Base-by-base conservation (phyloP, 1,140 invertebrate species). In the Pseudachorutes palmiensis region DNA sequence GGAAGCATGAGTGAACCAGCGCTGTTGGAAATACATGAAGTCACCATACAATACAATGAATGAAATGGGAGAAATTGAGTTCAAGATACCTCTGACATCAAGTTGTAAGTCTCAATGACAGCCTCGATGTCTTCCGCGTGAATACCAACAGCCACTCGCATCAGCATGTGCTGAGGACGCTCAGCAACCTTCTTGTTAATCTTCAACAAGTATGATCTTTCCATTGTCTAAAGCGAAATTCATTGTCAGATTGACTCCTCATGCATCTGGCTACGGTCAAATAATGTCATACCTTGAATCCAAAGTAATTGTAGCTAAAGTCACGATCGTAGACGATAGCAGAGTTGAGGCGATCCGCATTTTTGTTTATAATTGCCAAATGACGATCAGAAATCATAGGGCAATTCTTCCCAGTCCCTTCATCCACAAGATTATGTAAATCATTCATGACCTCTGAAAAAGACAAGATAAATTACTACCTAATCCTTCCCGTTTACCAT, bases 241-340 rank as follows among this genome's bases (percentile, higher is more conserved):
- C n/a, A n/a, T n/a, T n/a, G n/a, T n/a, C n/a, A n/a, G n/a, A n/a
- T n/a, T n/a, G n/a, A n/a, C n/a, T n/a, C n/a, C n/a, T n/a, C n/a
- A n/a, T n/a, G n/a, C n/a, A n/a, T n/a, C n/a, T n/a, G n/a, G n/a
- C n/a, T n/a, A n/a, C n/a, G n/a, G n/a, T n/a, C n/a, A n/a, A n/a
- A n/a, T n/a, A n/a, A n/a, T n/a, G n/a, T n/a, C n/a, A n/a, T n/a
- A 85, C 84, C 83, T 98, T 99, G 75, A 99, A 99, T 41, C 96
- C 97, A 85, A 99, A 99, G 77, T 97, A 99, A 77, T 96, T 97
- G 78, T 98, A 99, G 65, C 84, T 88, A 76, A 94, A 99, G 81
- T 99, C 97, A 72, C 97, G 84, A 75, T 98, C 93, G 80, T 98
- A 97, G 60, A 98, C 92, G 73, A 99, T 97, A 2, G 92, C 88